Percentiles rank a stretch among this genome's conserved stretches.
phyloP scores from a whole-genome alignment of 2,888 invertebrate genomes.

The Xestia ashworthii region DNA sequence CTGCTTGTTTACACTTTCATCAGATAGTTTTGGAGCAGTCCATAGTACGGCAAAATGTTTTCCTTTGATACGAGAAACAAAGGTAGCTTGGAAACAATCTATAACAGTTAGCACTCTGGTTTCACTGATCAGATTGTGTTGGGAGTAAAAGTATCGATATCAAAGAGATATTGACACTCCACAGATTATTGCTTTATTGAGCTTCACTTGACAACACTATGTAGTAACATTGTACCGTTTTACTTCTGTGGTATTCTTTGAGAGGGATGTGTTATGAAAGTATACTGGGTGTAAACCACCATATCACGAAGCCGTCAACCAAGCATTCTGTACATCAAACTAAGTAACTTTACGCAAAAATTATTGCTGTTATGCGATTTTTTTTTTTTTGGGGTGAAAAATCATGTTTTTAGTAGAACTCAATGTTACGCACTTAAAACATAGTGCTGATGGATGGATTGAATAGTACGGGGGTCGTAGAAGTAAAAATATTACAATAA shows the following conservation, averaged over 20 bases:
- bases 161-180: conserved; percentile 25
- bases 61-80: conserved; percentile 24
- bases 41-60: conserved; percentile 7
- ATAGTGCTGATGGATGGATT: too few species aligned
- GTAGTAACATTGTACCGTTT: background rate
- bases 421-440: too few species aligned
- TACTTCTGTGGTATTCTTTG: background rate
- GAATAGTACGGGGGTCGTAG: too few species aligned
- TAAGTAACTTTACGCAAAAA: too few species aligned
- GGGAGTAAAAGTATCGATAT: conserved; percentile 34
- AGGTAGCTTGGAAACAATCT: conserved; percentile 17
- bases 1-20: background rate
- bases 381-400: too few species aligned
- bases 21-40: background rate
- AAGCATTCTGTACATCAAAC: too few species aligned
- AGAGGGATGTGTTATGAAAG: background rate
- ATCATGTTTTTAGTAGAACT: too few species aligned
- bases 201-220: background rate
- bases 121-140: conserved; percentile 46
- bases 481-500: too few species aligned
- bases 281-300: too few species aligned
- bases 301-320: too few species aligned
- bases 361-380: too few species aligned
- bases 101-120: conserved; percentile 15
- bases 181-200: conserved; percentile 32